Percentiles rank a stretch among this genome's conserved stretches.
Conservation (phyloP, 1,140 invertebrate species). For the Campoletis sonorensis region DNA sequence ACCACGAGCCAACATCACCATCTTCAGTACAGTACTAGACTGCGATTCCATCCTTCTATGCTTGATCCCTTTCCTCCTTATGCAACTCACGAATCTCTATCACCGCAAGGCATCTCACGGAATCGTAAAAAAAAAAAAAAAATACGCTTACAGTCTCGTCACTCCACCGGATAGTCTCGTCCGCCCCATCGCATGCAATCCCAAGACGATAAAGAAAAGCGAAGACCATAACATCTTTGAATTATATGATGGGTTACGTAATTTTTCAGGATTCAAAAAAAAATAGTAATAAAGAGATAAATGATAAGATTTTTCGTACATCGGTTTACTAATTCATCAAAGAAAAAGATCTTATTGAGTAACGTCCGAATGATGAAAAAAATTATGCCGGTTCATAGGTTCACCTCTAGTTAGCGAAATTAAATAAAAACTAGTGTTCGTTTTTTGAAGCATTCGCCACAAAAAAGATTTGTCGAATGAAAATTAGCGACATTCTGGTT, state of each 20-base stretch:
- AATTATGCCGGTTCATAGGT: no score
- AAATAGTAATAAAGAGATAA: not conserved
- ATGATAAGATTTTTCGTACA: not conserved
- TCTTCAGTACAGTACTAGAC: not conserved
- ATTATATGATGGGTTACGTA: not conserved
- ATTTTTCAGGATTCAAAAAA: not conserved
- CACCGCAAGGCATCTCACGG: not conserved
- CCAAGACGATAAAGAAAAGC: slow-evolving; percentile 12
- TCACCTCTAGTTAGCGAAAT: no score
- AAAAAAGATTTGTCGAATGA: no score
- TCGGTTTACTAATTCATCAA: no score
- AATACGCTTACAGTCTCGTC: not conserved
- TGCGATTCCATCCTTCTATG: not conserved
- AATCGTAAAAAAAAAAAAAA: slow-evolving; percentile 27
- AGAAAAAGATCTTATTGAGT: no score
- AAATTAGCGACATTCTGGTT: no score
- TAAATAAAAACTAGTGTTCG: no score
- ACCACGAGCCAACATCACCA: slow-evolving; percentile 5
- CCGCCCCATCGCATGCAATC: not conserved
- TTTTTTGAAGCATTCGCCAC: no score
- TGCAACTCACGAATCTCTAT: slow-evolving; percentile 15
- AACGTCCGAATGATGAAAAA: no score
- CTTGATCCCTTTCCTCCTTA: not conserved
- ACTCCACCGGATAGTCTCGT: slow-evolving; percentile 19
- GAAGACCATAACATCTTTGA: not conserved